These are phyloP conservation scores for Leptocoma aspasia DNA, from an alignment of 2,113 vertebrate genomes.

Conservation along the genomic window DNA sequence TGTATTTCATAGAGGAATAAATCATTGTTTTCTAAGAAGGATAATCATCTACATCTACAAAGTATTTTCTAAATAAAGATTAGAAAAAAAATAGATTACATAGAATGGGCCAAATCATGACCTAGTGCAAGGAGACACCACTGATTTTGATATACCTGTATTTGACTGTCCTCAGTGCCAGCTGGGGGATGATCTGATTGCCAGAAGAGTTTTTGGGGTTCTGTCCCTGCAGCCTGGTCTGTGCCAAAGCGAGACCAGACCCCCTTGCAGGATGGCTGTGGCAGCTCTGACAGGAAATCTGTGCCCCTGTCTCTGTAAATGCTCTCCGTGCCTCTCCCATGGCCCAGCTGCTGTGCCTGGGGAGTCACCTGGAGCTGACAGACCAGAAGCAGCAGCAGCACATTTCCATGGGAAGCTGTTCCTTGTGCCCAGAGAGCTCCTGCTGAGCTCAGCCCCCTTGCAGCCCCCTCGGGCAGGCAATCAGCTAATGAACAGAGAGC, in stretches of 20 bases:
- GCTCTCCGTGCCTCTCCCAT: not conserved
- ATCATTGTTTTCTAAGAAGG: not conserved
- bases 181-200: not conserved
- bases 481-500: not conserved
- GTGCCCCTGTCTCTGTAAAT: rapidly evolving
- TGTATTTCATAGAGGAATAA: not conserved
- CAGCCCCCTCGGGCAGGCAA: not conserved
- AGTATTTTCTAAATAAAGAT: not conserved
- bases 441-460: not conserved
- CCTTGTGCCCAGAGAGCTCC: not conserved
- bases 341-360: not conserved
- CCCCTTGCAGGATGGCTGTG: not conserved
- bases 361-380: not conserved
- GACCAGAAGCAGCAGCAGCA: not conserved
- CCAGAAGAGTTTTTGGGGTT: not conserved
- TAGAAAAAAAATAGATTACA: not conserved
- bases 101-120: not conserved
- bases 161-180: not conserved
- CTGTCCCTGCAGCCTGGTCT: rapidly evolving
- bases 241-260: not conserved
- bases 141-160: not conserved
- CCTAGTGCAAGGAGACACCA: not conserved
- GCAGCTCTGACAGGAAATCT: not conserved
- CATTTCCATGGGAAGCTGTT: rapidly evolving
- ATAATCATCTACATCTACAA: not conserved